Evolutionary conservation across 2,113 vertebrate species (phyloP).

Genomic region (Drymodes brunneopygia): DNA sequence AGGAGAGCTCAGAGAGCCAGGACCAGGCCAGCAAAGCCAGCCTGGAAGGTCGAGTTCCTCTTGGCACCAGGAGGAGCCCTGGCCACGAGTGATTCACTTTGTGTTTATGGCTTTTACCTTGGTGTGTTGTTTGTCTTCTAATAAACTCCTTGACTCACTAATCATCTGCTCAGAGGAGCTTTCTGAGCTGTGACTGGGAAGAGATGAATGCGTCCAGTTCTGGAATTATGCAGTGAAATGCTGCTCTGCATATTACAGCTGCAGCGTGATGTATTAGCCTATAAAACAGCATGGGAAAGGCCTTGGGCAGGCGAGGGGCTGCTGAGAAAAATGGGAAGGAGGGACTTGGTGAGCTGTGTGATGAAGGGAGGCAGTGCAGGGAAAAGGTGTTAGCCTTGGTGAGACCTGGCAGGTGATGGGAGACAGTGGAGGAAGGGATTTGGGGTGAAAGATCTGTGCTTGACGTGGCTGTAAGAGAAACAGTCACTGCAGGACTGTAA

Average conservation of each 20-base stretch:
- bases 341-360: background rate
- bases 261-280: background rate
- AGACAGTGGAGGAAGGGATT: background rate
- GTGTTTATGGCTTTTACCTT: constrained; percentile 20
- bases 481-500: background rate
- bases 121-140: background rate
- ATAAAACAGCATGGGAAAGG: background rate
- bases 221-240: constrained; percentile 32
- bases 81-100: background rate
- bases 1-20: background rate
- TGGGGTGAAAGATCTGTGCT: background rate
- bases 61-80: background rate
- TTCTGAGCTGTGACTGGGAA: constrained; percentile 4
- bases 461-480: background rate
- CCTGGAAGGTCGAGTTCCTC: background rate
- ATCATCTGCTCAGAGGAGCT: background rate
- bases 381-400: background rate
- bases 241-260: constrained; percentile 1
- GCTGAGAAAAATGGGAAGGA: background rate
- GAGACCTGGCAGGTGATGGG: background rate
- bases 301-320: background rate
- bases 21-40: background rate
- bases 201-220: background rate
- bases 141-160: background rate
- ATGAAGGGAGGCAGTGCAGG: background rate